Conservation (phyloP, 2,888 invertebrate species). For the Cenopis cana region DNA sequence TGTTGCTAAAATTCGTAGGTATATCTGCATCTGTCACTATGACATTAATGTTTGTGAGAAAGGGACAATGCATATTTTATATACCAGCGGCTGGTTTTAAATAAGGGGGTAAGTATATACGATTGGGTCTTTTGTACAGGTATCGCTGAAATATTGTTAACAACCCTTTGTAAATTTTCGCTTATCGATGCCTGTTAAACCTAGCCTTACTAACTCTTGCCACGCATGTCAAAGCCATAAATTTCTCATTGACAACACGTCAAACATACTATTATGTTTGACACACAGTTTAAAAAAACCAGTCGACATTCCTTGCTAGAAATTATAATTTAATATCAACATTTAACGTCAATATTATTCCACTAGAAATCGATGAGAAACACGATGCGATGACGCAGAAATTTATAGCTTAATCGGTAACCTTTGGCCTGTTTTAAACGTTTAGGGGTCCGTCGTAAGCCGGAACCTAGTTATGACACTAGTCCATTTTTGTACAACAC, state of each 20-base stretch:
- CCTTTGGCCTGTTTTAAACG: conserved; percentile 16
- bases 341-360: conserved; percentile 27
- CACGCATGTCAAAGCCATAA: conserved; percentile 31
- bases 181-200: neutral
- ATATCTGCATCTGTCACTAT: too few species aligned
- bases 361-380: conserved; percentile 34
- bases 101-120: too few species aligned
- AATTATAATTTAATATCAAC: conserved; percentile 24
- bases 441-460: conserved; percentile 6
- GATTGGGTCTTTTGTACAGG: too few species aligned
- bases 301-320: conserved; percentile 22
- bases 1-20: too few species aligned
- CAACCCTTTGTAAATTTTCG: neutral
- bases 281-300: neutral
- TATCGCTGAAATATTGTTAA: too few species aligned
- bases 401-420: conserved; percentile 38
- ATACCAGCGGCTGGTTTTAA: too few species aligned
- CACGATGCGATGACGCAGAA: conserved; percentile 1
- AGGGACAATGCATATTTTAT: too few species aligned
- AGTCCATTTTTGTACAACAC: too few species aligned
- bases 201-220: conserved; percentile 4
- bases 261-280: conserved; percentile 1
- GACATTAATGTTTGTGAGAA: too few species aligned
- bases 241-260: conserved; percentile 24
- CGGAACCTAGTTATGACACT: neutral